These are phyloP conservation scores for Sepiola atlantica DNA, from an alignment of 2,888 invertebrate genomes.

Conservation along the genomic window DNA sequence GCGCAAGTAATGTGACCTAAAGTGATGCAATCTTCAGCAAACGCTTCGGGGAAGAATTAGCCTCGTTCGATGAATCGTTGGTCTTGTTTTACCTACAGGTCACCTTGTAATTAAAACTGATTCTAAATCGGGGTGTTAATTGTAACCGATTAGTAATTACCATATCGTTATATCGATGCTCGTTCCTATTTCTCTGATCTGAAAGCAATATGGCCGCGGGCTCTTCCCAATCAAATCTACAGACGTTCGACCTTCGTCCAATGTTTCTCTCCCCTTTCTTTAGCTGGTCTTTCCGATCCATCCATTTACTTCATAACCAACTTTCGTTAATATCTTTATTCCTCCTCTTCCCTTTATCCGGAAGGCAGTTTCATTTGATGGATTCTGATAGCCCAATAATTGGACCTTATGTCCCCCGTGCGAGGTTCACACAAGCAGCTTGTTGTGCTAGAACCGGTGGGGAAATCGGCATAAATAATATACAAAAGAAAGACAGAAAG, in stretches of 20 bases:
- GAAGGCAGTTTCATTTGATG: background rate
- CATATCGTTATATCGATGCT: background rate
- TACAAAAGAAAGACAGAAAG: background rate
- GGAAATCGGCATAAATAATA: background rate
- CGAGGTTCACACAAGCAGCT: background rate
- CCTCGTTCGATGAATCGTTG: constrained; percentile 15
- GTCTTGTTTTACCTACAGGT: constrained; percentile 8
- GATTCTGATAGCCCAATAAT: constrained; percentile 32
- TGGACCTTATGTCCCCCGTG: background rate
- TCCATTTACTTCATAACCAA: background rate
- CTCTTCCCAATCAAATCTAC: constrained; percentile 15
- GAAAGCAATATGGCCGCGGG: background rate
- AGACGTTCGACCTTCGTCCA: background rate
- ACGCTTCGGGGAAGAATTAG: background rate
- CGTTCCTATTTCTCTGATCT: background rate
- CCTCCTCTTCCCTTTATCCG: background rate
- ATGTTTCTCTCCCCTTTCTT: background rate
- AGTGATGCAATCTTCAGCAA: background rate
- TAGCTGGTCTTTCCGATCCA: background rate
- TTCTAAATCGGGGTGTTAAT: constrained; percentile 32
- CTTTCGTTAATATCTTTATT: background rate
- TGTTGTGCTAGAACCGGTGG: background rate
- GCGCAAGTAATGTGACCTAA: constrained; percentile 18
- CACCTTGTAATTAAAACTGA: constrained; percentile 10
- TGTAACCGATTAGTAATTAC: constrained; percentile 32